These are phyloP conservation scores for Thecophora atra DNA, from an alignment of 2,888 invertebrate genomes.

Conservation along the genomic window DNA sequence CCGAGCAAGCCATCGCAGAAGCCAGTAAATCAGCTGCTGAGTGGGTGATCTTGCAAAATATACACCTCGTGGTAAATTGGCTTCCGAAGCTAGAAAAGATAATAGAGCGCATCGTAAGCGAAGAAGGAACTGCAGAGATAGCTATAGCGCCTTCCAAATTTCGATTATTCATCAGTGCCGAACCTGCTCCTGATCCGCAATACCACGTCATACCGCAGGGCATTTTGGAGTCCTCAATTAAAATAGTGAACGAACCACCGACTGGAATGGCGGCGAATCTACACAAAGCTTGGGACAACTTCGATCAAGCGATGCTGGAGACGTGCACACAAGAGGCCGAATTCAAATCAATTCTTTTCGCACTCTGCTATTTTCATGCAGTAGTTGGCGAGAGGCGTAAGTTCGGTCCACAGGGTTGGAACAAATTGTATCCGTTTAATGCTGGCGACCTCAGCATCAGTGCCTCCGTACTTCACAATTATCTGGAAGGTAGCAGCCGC, in stretches of 20 bases:
- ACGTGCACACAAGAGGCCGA: slow-evolving; percentile 93
- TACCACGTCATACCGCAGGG: slow-evolving; percentile 81
- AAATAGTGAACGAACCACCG: slow-evolving; percentile 96
- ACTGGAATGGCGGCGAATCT: slow-evolving; percentile 95
- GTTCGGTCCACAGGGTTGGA: slow-evolving; percentile 96
- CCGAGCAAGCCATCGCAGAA: slow-evolving; percentile 83
- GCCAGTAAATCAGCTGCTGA: slow-evolving; percentile 78
- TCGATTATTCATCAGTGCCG: slow-evolving; percentile 87
- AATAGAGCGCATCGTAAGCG: slow-evolving; percentile 82
- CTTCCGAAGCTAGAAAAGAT: slow-evolving; percentile 87
- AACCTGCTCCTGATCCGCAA: slow-evolving; percentile 79
- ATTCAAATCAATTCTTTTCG: slow-evolving; percentile 89
- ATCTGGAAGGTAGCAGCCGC: slow-evolving; percentile 86
- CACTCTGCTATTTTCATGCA: slow-evolving; percentile 95
- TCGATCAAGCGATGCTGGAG: slow-evolving; percentile 90
- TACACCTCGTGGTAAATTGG: slow-evolving; percentile 93
- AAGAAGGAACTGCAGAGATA: slow-evolving; percentile 59
- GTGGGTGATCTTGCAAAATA: slow-evolving; percentile 94
- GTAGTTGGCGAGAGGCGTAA: slow-evolving; percentile 92
- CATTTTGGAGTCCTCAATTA: slow-evolving; percentile 91
- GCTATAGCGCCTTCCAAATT: slow-evolving; percentile 62
- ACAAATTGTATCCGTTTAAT: slow-evolving; percentile 81
- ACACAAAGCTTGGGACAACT: slow-evolving; percentile 92
- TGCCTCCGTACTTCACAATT: slow-evolving; percentile 89
- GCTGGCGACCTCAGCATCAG: slow-evolving; percentile 91